Percentiles rank a stretch among this genome's conserved stretches.
phyloP scores from a whole-genome alignment of 2,888 invertebrate species.

The Microchrysa polita region DNA sequence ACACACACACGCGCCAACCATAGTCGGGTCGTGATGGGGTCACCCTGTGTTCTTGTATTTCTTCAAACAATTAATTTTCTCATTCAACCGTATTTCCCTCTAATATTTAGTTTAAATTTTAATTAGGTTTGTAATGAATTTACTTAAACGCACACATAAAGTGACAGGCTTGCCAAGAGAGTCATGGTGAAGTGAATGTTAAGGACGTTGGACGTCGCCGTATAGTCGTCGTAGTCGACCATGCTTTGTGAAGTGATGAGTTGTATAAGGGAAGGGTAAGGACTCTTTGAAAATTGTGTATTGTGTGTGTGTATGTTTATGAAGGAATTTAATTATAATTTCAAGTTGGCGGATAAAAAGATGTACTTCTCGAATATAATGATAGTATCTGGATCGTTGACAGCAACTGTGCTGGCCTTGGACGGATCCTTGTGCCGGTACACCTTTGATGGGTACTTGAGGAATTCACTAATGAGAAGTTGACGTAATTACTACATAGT shows the following conservation, averaged over 20 bases:
- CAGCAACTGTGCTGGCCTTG: not conserved
- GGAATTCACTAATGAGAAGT: constrained; percentile 18
- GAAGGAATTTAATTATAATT: constrained; percentile 50
- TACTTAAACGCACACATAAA: constrained; percentile 49
- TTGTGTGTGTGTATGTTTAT: constrained; percentile 45
- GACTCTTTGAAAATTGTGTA: constrained; percentile 28
- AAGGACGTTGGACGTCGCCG: not conserved
- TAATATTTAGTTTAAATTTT: constrained; percentile 52
- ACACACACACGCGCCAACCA: not conserved
- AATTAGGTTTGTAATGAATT: constrained; percentile 52
- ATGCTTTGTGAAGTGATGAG: no score
- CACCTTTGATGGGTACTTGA: constrained; percentile 13
- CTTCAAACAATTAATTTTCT: constrained; percentile 52
- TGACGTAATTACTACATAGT: constrained; percentile 18
- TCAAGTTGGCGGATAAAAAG: constrained; percentile 41
- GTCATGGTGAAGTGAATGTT: not conserved
- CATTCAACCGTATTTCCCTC: constrained; percentile 51
- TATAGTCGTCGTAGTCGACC: not conserved
- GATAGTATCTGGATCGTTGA: constrained; percentile 33
- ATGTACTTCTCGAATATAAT: constrained; percentile 13
- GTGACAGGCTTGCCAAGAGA: constrained; percentile 35
- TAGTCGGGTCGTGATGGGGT: no score
- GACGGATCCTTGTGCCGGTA: not conserved
- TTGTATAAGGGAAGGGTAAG: not conserved
- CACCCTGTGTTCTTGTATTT: constrained; percentile 43